Evolutionary conservation across 2,797 vertebrate species (phyloP), one percentile per base, ranked within the genome.

Genomic region (Harpagifer antarcticus): DNA sequence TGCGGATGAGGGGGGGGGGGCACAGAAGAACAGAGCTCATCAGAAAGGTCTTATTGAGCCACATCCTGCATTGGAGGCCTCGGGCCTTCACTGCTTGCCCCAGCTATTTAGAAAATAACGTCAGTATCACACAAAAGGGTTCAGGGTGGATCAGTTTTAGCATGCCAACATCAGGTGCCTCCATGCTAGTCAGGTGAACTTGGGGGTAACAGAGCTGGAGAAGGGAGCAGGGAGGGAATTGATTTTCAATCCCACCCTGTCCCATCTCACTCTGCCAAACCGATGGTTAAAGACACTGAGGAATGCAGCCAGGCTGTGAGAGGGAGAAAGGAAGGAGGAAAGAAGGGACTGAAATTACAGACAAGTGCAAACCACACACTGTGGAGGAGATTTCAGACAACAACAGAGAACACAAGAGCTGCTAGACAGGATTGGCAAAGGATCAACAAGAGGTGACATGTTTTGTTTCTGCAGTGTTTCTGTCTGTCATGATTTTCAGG

Each of bases 91-190:
- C 79, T 77, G 81, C 50, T 68, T 50, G 55, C 68, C 71, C 66
- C 62, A 11, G 83, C 70, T 83, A 71, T 83, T 89, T 78, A 27
- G 62, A 50, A 79, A 87, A 85, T 31, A 76, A 61, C 53, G 80
- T 79, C 81, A 85, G 68, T 37, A 71, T 73, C 80, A 84, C 68
- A 80, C 72, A 72, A 58, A 62, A 59, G 54, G 55, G 64, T 62
- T 84, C 31, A 71, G 75, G 78, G 78, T 64, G 76, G 68, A 71
- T 78, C 54, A 1, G 1, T 76, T 62, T 77, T 75, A 72, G 79
- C 89, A 85, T 91, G 91, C 89, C 60, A 81, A 84, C 73, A 83
- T 79, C 76, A 73, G 78, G 76, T 76, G 61, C 76, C 45, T 78
- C 67, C 82, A 80, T 78, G 83, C 75, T 70, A 75, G 67, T 74